Percentiles rank a stretch among this genome's conserved stretches.
Conservation (phyloP, 2,888 invertebrate genomes). For the Chrysomela aeneicollis region DNA sequence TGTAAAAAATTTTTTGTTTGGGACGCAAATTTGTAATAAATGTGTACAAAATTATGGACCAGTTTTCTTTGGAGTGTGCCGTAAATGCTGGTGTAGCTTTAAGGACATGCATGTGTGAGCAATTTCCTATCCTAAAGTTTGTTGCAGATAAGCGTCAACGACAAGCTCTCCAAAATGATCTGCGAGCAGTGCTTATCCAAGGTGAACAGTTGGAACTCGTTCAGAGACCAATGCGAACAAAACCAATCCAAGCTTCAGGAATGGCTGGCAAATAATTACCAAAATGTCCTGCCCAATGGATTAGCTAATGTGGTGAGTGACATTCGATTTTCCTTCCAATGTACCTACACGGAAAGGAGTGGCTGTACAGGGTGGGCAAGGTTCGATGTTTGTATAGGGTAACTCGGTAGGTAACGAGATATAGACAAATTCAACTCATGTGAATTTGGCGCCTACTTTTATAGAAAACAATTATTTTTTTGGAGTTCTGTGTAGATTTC, state of each 20-base stretch:
- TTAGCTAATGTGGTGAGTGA: slow-evolving; percentile 24
- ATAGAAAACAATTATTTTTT: too few species aligned
- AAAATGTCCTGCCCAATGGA: slow-evolving; percentile 9
- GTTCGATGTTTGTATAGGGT: too few species aligned
- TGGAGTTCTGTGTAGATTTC: too few species aligned
- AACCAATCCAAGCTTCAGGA: slow-evolving; percentile 69
- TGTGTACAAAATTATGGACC: too few species aligned
- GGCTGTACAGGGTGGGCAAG: background rate
- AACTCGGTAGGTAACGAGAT: too few species aligned
- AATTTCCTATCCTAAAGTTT: background rate
- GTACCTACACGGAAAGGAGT: background rate
- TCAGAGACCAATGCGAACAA: slow-evolving; percentile 70
- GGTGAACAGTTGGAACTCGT: slow-evolving; percentile 73
- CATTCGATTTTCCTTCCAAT: background rate
- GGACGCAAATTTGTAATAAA: too few species aligned
- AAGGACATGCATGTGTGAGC: too few species aligned
- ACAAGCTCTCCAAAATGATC: slow-evolving; percentile 72
- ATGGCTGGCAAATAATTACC: background rate
- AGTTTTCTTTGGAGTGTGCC: too few species aligned
- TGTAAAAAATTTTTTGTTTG: too few species aligned
- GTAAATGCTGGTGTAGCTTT: too few species aligned
- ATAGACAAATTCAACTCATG: too few species aligned
- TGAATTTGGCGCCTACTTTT: too few species aligned
- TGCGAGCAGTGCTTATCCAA: slow-evolving; percentile 71
- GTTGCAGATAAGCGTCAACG: slow-evolving; percentile 70